These are phyloP conservation scores for Poeciliopsis turneri DNA, from an alignment of 2,797 vertebrate species.

Conservation along the genomic window DNA sequence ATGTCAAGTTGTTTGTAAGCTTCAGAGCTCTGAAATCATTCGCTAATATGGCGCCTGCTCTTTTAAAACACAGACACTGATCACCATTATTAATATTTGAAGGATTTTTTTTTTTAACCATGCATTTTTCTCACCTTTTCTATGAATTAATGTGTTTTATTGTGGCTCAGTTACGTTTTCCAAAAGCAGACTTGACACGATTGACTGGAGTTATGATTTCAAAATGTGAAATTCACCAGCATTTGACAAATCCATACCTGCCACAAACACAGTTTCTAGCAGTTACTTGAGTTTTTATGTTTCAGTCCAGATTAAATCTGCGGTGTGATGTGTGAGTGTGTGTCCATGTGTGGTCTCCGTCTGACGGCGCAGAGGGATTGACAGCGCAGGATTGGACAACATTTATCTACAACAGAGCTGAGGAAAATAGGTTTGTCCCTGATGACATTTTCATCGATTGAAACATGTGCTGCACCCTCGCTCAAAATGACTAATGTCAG, in stretches of 20 bases:
- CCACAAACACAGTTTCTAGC: conserved; percentile 54
- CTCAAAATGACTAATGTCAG: conserved; percentile 78
- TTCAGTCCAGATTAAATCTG: conserved; percentile 68
- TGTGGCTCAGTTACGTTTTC: conserved; percentile 34
- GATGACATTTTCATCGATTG: conserved; percentile 84
- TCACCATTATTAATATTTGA: conserved; percentile 42
- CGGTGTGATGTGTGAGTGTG: conserved; percentile 32
- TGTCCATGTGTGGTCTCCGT: conserved; percentile 36
- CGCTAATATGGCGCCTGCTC: conserved; percentile 36
- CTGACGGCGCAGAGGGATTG: conserved; percentile 65
- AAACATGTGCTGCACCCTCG: conserved; percentile 66
- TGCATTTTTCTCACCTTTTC: conserved; percentile 36
- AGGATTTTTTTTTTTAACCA: conserved; percentile 31
- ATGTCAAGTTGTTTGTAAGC: conserved; percentile 72
- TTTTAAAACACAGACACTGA: conserved; percentile 26
- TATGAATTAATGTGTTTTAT: conserved; percentile 32
- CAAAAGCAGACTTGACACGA: conserved; percentile 58
- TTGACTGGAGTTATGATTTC: conserved; percentile 67
- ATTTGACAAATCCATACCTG: conserved; percentile 75
- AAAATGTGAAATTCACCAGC: conserved; percentile 73
- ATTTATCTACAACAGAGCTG: conserved; percentile 77
- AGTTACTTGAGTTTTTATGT: conserved; percentile 48
- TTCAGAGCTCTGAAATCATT: conserved; percentile 48
- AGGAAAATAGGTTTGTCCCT: conserved; percentile 80
- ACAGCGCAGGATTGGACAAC: conserved; percentile 71